Percentiles rank a stretch among this genome's conserved stretches.
phyloP scores from a whole-genome alignment of 2,113 vertebrate species.

The Rhinopomastus cyanomelas region DNA sequence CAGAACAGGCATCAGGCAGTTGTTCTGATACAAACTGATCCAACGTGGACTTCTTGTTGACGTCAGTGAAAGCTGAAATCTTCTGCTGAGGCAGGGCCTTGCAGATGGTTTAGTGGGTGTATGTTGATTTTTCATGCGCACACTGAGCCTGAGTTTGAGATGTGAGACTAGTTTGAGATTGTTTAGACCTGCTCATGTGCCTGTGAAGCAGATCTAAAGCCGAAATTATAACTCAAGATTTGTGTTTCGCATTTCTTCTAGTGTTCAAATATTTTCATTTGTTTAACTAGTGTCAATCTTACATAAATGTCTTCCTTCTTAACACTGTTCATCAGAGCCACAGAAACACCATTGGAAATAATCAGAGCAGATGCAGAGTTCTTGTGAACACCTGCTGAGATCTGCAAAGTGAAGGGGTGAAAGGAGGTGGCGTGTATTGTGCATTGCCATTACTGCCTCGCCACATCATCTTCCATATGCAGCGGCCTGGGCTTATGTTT shows the following conservation, averaged over 20 bases:
- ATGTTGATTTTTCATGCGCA: not conserved
- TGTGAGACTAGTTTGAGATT: not conserved
- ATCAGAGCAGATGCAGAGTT: not conserved
- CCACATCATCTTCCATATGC: not conserved
- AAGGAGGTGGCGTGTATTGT: not conserved
- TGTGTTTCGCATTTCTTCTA: not conserved
- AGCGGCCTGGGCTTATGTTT: not conserved
- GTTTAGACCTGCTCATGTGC: not conserved
- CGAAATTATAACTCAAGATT: not conserved
- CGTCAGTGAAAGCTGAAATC: not conserved
- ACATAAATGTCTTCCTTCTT: not conserved
- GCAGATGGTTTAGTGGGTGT: not conserved
- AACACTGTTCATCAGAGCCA: rapidly evolving
- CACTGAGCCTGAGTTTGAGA: not conserved
- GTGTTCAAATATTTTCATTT: not conserved
- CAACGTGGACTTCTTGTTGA: not conserved
- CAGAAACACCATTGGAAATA: not conserved
- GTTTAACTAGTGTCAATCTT: not conserved
- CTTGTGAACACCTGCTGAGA: not conserved
- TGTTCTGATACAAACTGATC: not conserved
- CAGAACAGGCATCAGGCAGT: not conserved
- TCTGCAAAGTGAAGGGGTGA: not conserved
- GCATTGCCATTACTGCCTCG: not conserved
- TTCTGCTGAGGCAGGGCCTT: not conserved
- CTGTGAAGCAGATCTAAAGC: not conserved